These are phyloP conservation scores for Pollachius pollachius DNA, from an alignment of 2,113 vertebrate genomes.

Conservation along the genomic window DNA sequence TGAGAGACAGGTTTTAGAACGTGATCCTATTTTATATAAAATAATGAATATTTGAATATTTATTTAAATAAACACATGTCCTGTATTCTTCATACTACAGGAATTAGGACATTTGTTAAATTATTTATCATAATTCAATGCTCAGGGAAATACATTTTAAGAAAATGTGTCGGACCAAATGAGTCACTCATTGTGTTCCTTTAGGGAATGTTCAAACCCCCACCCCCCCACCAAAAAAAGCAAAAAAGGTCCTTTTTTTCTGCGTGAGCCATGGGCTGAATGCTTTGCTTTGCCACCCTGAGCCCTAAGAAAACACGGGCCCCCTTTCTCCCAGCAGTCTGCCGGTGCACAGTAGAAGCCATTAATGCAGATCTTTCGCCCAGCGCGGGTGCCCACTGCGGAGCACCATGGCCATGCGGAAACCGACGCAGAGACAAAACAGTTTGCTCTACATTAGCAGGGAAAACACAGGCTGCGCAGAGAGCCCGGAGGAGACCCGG, in stretches of 20 bases:
- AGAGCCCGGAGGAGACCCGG: conserved; percentile 53
- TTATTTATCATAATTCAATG: conserved; percentile 76
- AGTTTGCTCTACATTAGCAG: conserved; percentile 93
- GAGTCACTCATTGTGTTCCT: conserved; percentile 93
- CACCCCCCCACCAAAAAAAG: conserved; percentile 71
- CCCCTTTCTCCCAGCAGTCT: conserved; percentile 86
- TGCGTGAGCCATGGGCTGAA: conserved; percentile 85
- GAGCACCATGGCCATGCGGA: conserved; percentile 82
- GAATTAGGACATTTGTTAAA: neutral
- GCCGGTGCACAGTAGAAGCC: conserved; percentile 88
- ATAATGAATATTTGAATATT: neutral
- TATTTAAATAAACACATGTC: neutral
- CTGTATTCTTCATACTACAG: neutral
- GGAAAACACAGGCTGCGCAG: conserved; percentile 69
- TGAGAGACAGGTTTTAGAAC: neutral
- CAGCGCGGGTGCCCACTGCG: conserved; percentile 76
- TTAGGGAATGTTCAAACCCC: conserved; percentile 86
- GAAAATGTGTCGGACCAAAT: conserved; percentile 83
- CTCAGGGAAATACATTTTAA: conserved; percentile 61
- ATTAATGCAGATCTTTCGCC: conserved; percentile 86
- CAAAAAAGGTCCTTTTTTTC: conserved; percentile 92
- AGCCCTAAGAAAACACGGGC: conserved; percentile 96
- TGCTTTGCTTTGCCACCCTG: conserved; percentile 97
- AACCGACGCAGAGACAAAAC: conserved; percentile 97
- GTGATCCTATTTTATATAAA: neutral